Conservation (phyloP, 2,888 invertebrate species). For the Lasius fuliginosus region DNA sequence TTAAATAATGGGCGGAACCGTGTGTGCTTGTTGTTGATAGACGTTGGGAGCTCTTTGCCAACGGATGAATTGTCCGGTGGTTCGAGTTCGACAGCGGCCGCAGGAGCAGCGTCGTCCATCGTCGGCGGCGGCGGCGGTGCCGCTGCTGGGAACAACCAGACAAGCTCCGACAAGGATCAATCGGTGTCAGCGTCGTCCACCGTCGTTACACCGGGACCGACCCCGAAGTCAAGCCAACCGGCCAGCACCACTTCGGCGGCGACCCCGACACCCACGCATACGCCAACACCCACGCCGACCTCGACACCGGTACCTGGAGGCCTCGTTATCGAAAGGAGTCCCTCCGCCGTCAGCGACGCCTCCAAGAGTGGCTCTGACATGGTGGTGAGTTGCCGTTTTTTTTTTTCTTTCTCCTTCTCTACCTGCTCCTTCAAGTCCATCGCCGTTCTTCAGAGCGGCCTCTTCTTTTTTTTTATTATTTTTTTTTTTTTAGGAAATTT, state of each 20-base stretch:
- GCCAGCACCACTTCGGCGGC: constrained; percentile 80
- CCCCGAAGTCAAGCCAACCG: constrained; percentile 76
- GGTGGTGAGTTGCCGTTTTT: constrained; percentile 87
- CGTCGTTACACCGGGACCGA: constrained; percentile 71
- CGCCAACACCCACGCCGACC: constrained; percentile 73
- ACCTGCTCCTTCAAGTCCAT: neutral
- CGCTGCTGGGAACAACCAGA: constrained; percentile 71
- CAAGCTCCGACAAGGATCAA: constrained; percentile 82
- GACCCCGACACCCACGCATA: constrained; percentile 74
- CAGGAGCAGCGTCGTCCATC: constrained; percentile 81
- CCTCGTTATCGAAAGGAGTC: constrained; percentile 85
- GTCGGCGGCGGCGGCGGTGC: constrained; percentile 82
- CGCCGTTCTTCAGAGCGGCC: neutral
- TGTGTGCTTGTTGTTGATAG: constrained; percentile 62
- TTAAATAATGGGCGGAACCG: constrained; percentile 24
- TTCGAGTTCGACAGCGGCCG: constrained; percentile 82
- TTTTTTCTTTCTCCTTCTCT: neutral
- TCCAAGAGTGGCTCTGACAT: constrained; percentile 91
- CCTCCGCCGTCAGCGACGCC: constrained; percentile 90
- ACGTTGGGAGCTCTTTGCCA: constrained; percentile 82
- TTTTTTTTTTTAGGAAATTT: neutral
- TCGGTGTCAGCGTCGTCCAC: constrained; percentile 77
- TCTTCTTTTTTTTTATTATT: neutral
- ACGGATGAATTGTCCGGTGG: constrained; percentile 85
- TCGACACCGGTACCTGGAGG: constrained; percentile 82